phyloP scores from a whole-genome alignment of 2,797 vertebrate species.

The Novumbra hubbsi region DNA sequence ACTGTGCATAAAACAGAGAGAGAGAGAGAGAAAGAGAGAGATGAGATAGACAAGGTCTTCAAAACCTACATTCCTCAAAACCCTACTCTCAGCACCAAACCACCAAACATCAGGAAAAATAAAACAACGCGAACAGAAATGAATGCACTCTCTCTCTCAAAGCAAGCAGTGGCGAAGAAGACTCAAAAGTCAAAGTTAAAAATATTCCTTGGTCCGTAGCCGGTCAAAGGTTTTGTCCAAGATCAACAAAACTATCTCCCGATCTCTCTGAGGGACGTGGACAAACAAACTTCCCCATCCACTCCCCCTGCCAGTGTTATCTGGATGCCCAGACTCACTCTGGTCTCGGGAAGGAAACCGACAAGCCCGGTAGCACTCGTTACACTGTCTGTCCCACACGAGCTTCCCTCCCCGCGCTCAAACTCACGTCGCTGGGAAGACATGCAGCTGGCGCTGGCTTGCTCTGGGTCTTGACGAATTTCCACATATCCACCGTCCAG shows the following conservation, averaged over 20 bases:
- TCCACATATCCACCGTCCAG: conserved; percentile 41
- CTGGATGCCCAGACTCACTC: conserved; percentile 14
- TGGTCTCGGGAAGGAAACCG: conserved; percentile 14
- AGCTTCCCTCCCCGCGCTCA: conserved; percentile 5
- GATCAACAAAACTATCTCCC: conserved; percentile 4
- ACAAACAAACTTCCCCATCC: not conserved
- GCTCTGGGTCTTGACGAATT: conserved; percentile 40
- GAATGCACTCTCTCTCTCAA: not conserved
- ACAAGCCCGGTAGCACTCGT: conserved; percentile 18
- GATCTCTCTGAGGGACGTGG: not conserved
- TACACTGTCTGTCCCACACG: conserved; percentile 11
- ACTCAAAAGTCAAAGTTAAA: no score
- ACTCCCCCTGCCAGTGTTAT: conserved; percentile 8
- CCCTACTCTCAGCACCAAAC: no score
- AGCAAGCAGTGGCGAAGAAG: not conserved
- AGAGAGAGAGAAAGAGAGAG: no score
- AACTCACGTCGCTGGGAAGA: conserved; percentile 41
- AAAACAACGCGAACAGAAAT: not conserved
- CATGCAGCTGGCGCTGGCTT: conserved; percentile 26
- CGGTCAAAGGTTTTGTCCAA: not conserved
- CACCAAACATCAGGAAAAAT: not conserved
- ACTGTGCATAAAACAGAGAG: no score
- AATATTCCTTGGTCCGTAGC: not conserved
- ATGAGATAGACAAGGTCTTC: no score
- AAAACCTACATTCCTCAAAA: no score